phyloP scores from a whole-genome alignment of 1,140 invertebrate species.

The Diachasmimorpha longicaudata region DNA sequence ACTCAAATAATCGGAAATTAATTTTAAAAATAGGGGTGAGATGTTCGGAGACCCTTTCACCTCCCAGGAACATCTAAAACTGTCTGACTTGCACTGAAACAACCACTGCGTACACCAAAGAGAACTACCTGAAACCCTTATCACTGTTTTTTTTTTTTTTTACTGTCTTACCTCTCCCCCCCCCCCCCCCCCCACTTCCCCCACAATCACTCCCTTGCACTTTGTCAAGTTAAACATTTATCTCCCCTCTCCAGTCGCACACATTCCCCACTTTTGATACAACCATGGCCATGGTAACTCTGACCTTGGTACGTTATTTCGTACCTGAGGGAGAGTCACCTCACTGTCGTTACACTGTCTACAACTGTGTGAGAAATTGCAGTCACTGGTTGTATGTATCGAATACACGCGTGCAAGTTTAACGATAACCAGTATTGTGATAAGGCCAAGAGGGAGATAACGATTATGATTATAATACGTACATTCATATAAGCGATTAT shows the following conservation, averaged over 20 bases:
- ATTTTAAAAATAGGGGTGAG: background rate
- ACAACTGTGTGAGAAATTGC: background rate
- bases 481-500: background rate
- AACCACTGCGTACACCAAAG: background rate
- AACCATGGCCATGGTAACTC: constrained; percentile 10
- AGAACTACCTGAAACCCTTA: constrained; percentile 12
- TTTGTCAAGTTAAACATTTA: constrained; percentile 27
- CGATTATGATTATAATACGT: constrained; percentile 43
- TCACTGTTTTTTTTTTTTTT: constrained; percentile 23
- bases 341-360: background rate
- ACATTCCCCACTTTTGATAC: background rate
- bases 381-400: background rate
- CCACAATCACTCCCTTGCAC: background rate
- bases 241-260: background rate
- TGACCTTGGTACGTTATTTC: background rate
- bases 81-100: background rate
- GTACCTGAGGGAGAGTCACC: background rate
- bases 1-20: too few relatives aligned
- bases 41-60: background rate
- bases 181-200: constrained; percentile 18
- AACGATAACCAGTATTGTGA: background rate
- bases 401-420: background rate
- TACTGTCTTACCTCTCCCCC: constrained; percentile 14
- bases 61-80: background rate
- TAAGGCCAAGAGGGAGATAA: constrained; percentile 26